Conservation (phyloP, 2,888 invertebrate genomes). For the Agrilus biguttatus region DNA sequence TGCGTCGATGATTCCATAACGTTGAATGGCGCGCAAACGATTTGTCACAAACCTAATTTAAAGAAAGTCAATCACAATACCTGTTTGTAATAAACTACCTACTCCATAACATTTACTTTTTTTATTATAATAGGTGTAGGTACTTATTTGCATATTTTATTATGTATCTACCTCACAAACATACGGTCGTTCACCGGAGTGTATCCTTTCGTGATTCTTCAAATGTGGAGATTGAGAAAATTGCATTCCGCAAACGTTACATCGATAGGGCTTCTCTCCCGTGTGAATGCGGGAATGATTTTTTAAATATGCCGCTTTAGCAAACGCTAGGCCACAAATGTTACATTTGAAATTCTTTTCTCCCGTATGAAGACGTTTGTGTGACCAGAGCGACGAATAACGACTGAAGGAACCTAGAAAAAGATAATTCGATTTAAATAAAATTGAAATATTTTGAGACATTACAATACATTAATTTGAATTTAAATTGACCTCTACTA, state of each 20-base stretch:
- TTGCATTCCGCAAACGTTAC: slow-evolving; percentile 80
- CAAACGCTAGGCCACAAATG: slow-evolving; percentile 76
- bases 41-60: slow-evolving; percentile 56
- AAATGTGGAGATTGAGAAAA: slow-evolving; percentile 80
- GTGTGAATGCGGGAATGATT: slow-evolving; percentile 81
- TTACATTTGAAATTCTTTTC: slow-evolving; percentile 80
- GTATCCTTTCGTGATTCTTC: slow-evolving; percentile 78
- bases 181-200: slow-evolving; percentile 76
- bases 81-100: too few relatives aligned
- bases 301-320: slow-evolving; percentile 80
- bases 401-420: slow-evolving; percentile 52
- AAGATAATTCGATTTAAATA: neutral
- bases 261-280: slow-evolving; percentile 45
- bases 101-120: too few relatives aligned
- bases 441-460: too few relatives aligned
- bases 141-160: too few relatives aligned
- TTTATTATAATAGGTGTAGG: too few relatives aligned
- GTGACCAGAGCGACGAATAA: slow-evolving; percentile 80
- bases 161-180: slow-evolving; percentile 48
- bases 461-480: too few relatives aligned
- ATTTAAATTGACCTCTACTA: too few relatives aligned
- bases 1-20: slow-evolving; percentile 76
- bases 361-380: slow-evolving; percentile 73
- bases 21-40: slow-evolving; percentile 80
- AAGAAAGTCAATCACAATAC: slow-evolving; percentile 17